phyloP scores from a whole-genome alignment of 2,888 invertebrate species.

The Nemoura dubitans region DNA sequence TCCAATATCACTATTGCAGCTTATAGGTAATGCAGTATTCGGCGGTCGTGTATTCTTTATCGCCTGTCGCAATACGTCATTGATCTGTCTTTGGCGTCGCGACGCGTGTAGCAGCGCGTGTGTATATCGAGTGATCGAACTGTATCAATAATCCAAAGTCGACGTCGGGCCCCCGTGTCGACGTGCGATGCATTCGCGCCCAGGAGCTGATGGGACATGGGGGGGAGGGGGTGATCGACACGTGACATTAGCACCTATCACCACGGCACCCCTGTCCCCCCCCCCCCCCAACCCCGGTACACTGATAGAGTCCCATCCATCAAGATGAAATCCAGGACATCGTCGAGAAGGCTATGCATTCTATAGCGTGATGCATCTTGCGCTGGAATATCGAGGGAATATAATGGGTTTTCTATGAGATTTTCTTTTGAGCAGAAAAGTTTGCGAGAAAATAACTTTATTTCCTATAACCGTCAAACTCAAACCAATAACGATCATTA shows the following conservation, averaged over 20 bases:
- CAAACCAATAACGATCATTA: neutral
- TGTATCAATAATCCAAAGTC: neutral
- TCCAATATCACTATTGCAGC: neutral
- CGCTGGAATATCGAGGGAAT: neutral
- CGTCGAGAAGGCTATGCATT: neutral
- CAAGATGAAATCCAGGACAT: neutral
- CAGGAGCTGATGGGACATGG: neutral
- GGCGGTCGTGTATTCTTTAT: neutral
- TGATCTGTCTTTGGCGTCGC: neutral
- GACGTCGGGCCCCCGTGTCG: neutral
- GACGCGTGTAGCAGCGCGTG: neutral
- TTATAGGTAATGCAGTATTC: neutral
- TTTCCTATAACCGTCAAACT: neutral
- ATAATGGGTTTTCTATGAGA: neutral
- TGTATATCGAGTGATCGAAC: neutral
- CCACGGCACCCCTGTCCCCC: too few relatives aligned
- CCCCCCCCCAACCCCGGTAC: neutral
- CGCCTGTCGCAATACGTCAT: neutral
- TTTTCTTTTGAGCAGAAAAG: neutral
- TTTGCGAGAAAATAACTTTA: neutral
- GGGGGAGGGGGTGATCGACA: neutral
- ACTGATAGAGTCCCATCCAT: neutral
- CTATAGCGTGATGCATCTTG: neutral
- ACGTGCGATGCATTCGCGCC: neutral
- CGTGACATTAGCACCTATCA: conserved; percentile 26